Evolutionary conservation across 2,113 vertebrate species (phyloP).

Genomic region (Cercopithecus mona): DNA sequence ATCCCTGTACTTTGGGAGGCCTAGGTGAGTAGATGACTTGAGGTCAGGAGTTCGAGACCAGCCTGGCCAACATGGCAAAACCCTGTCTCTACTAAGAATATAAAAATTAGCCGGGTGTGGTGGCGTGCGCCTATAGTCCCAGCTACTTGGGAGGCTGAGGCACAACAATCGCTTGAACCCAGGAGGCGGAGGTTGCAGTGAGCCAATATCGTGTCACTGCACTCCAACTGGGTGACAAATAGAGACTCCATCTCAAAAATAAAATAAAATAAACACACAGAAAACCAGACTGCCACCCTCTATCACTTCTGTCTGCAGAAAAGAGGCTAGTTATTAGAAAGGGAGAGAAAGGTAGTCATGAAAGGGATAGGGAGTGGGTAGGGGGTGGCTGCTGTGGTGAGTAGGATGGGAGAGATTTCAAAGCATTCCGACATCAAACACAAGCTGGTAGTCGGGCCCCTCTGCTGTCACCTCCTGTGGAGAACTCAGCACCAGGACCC

Average conservation of each 20-base stretch:
- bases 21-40: not conserved
- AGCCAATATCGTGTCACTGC: not conserved
- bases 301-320: constrained; percentile 21
- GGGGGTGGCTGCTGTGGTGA: not conserved
- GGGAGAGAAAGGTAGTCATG: constrained; percentile 19
- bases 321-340: constrained; percentile 1
- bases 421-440: constrained; percentile 79
- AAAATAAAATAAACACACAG: constrained; percentile 26
- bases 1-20: not conserved
- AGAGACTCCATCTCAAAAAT: not conserved
- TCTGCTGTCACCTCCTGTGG: constrained; percentile 58
- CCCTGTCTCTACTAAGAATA: not conserved
- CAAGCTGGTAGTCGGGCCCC: constrained; percentile 31
- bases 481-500: constrained; percentile 38
- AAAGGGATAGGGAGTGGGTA: not conserved
- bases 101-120: not conserved
- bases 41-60: not conserved
- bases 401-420: constrained; percentile 63
- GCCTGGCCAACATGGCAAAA: not conserved
- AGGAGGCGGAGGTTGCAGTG: not conserved
- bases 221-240: not conserved
- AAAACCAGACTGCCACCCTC: not conserved
- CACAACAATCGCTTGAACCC: not conserved
- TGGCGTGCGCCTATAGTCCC: not conserved
- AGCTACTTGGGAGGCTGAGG: not conserved